Evolutionary conservation across 2,888 invertebrate species (phyloP).

Genomic region (Homarus gammarus): DNA sequence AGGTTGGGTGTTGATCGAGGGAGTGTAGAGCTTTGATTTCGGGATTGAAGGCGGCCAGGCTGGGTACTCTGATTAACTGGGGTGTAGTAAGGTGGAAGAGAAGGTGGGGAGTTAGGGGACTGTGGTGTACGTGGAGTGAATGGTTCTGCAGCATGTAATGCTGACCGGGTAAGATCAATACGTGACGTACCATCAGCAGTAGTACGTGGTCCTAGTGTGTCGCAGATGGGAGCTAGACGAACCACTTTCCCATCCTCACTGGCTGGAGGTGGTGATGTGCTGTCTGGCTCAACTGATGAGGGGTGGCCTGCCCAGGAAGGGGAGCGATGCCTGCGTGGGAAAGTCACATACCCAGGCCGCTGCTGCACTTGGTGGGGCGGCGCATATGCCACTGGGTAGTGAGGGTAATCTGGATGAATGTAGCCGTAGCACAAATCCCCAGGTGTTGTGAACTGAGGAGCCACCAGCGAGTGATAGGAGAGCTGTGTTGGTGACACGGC

Average conservation of each 20-base stretch:
- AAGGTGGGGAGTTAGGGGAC: slow-evolving; percentile 67
- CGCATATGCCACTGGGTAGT: slow-evolving; percentile 40
- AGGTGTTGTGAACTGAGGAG: slow-evolving; percentile 40
- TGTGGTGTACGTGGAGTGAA: slow-evolving; percentile 58
- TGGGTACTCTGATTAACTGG: slow-evolving; percentile 42
- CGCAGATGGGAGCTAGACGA: slow-evolving; percentile 85
- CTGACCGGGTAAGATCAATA: slow-evolving; percentile 87
- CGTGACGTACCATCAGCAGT: slow-evolving; percentile 91
- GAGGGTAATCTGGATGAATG: slow-evolving; percentile 48
- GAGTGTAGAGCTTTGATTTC: slow-evolving; percentile 60
- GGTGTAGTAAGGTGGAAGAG: slow-evolving; percentile 71
- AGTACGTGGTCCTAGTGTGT: slow-evolving; percentile 93
- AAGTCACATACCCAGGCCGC: slow-evolving; percentile 77
- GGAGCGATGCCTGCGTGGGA: slow-evolving; percentile 77
- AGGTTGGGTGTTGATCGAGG: slow-evolving; percentile 74
- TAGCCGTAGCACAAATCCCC: slow-evolving; percentile 71
- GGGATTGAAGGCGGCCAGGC: slow-evolving; percentile 18
- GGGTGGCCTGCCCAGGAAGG: slow-evolving; percentile 78
- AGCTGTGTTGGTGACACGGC: slow-evolving; percentile 72
- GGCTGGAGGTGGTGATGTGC: slow-evolving; percentile 81
- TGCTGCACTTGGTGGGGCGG: slow-evolving; percentile 36
- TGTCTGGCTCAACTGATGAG: slow-evolving; percentile 63
- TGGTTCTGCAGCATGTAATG: slow-evolving; percentile 59
- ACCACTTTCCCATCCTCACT: slow-evolving; percentile 77
- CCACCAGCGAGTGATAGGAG: slow-evolving; percentile 68